Conservation (phyloP, 2,113 vertebrate genomes). For the Toxotes jaculatrix region DNA sequence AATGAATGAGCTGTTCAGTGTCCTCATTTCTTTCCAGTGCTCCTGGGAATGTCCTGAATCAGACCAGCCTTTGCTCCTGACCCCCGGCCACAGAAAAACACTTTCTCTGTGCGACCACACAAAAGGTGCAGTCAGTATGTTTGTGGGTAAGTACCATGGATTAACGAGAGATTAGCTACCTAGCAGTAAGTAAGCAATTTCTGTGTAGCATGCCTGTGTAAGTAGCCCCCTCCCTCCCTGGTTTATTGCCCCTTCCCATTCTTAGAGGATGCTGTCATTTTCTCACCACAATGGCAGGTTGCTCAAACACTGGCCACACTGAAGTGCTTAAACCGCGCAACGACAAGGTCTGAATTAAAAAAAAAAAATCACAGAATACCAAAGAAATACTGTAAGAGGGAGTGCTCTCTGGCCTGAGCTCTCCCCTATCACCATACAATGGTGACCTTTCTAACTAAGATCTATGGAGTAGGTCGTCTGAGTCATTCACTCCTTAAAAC, state of each 20-base stretch:
- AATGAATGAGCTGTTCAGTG: slow-evolving; percentile 63
- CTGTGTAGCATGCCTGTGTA: slow-evolving; percentile 57
- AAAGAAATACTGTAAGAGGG: slow-evolving; percentile 48
- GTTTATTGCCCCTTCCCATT: slow-evolving; percentile 50
- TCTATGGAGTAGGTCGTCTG: slow-evolving; percentile 27
- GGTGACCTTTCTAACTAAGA: slow-evolving; percentile 32
- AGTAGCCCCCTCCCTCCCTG: neutral
- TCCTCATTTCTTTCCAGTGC: slow-evolving; percentile 67
- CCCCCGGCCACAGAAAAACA: slow-evolving; percentile 63
- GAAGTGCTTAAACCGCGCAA: slow-evolving; percentile 44
- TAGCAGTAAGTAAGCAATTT: slow-evolving; percentile 68
- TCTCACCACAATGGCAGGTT: slow-evolving; percentile 62
- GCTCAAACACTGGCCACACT: slow-evolving; percentile 58
- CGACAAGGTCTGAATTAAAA: slow-evolving; percentile 31
- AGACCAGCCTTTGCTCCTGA: slow-evolving; percentile 63
- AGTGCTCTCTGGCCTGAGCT: slow-evolving; percentile 23
- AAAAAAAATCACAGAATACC: slow-evolving; percentile 52
- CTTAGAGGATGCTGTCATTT: slow-evolving; percentile 69
- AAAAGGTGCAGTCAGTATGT: slow-evolving; percentile 75
- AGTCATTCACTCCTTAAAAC: slow-evolving; percentile 49
- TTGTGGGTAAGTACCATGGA: slow-evolving; percentile 67
- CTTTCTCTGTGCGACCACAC: slow-evolving; percentile 73
- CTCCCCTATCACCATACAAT: slow-evolving; percentile 34
- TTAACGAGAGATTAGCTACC: slow-evolving; percentile 76
- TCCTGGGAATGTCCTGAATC: slow-evolving; percentile 76